Percentiles rank a stretch among this genome's conserved stretches.
phyloP scores from a whole-genome alignment of 2,797 vertebrate species.

The Macropodus opercularis region DNA sequence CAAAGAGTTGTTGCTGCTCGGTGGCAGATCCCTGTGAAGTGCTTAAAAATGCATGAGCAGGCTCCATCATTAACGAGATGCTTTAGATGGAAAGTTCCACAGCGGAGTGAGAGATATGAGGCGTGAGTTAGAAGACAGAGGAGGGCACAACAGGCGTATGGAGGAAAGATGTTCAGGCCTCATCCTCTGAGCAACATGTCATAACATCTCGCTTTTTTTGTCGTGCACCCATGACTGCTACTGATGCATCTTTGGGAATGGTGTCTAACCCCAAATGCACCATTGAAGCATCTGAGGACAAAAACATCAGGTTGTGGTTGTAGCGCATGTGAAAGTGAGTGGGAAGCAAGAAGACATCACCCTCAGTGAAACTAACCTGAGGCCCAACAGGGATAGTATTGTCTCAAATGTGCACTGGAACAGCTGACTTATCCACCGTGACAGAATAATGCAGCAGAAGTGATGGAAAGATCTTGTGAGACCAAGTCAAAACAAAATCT shows the following conservation, averaged over 20 bases:
- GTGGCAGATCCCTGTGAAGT: slow-evolving; percentile 65
- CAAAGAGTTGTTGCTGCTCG: slow-evolving; percentile 27
- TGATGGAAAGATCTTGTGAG: background rate
- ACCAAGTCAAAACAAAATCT: slow-evolving; percentile 22
- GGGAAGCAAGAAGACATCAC: background rate
- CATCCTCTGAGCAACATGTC: no score
- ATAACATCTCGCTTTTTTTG: no score
- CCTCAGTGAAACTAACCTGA: background rate
- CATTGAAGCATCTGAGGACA: background rate
- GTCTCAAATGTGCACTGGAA: slow-evolving; percentile 6
- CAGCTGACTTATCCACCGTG: slow-evolving; percentile 1
- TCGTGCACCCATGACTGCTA: background rate
- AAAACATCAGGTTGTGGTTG: background rate
- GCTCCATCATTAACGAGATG: slow-evolving; percentile 74
- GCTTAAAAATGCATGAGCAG: slow-evolving; percentile 78
- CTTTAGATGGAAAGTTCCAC: slow-evolving; percentile 79
- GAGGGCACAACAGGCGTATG: slow-evolving; percentile 1
- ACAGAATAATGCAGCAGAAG: background rate
- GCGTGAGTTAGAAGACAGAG: slow-evolving; percentile 18
- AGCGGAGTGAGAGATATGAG: slow-evolving; percentile 40
- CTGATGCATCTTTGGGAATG: background rate
- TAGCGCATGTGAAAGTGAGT: background rate
- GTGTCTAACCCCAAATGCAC: background rate
- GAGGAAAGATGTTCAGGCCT: slow-evolving; percentile 9
- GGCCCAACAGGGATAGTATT: background rate